These are phyloP conservation scores for Sericinus montela DNA, from an alignment of 2,888 invertebrate species.

Conservation along the genomic window DNA sequence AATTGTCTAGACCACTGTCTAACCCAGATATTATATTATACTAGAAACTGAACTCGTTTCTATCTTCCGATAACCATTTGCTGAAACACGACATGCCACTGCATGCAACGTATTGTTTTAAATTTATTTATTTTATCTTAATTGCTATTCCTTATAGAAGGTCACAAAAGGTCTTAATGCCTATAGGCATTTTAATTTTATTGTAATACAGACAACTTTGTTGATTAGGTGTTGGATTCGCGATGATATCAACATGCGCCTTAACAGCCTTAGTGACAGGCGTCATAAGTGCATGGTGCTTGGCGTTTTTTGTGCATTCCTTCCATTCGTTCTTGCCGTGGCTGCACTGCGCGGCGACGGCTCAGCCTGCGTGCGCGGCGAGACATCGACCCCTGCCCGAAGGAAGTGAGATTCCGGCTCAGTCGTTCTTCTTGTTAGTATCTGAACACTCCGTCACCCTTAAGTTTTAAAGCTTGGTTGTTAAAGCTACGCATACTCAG, in stretches of 20 bases:
- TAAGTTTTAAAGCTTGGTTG: too few relatives aligned
- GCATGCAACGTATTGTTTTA: too few relatives aligned
- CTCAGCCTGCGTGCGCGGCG: conserved; percentile 57
- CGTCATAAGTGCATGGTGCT: conserved; percentile 54
- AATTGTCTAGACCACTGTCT: too few relatives aligned
- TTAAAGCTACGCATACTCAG: too few relatives aligned
- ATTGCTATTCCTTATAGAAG: too few relatives aligned
- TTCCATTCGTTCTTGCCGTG: conserved; percentile 65
- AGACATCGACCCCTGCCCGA: conserved; percentile 53
- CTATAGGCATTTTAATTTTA: too few relatives aligned
- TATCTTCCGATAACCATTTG: too few relatives aligned
- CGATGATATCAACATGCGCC: conserved; percentile 52
- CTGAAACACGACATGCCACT: too few relatives aligned
- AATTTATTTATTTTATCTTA: too few relatives aligned
- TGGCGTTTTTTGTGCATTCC: conserved; percentile 60
- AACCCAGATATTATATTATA: too few relatives aligned
- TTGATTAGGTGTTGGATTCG: conserved; percentile 54
- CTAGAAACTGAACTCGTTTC: too few relatives aligned
- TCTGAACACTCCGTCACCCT: neutral
- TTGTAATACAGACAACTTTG: neutral
- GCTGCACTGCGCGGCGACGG: conserved; percentile 65
- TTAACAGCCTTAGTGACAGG: conserved; percentile 53
- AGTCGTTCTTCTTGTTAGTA: conserved; percentile 66
- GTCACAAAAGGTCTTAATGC: too few relatives aligned
- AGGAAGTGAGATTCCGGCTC: conserved; percentile 57